Base-by-base conservation (phyloP, 2,113 vertebrate species). In the Syrrhaptes paradoxus region DNA sequence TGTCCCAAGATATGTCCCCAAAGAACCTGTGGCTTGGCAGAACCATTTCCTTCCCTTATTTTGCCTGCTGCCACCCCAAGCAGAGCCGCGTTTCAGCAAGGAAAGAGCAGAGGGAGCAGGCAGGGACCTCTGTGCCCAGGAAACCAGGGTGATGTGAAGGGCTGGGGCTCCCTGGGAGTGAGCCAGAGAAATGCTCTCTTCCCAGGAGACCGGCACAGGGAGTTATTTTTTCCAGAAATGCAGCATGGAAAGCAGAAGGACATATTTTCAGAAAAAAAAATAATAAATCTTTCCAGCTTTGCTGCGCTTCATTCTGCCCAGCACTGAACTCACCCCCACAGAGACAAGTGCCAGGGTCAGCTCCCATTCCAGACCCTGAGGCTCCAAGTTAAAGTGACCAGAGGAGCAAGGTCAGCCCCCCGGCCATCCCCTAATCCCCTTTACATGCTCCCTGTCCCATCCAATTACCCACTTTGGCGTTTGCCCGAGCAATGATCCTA, bases 401-500 rank as follows among this genome's bases (percentile, higher is more conserved):
- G 59, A 75, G 34, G 67, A 79, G 43, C 0, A 1, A 58, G 59
- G 68, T 77, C 85, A 65, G 71, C 80, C 28, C 1, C 6, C 18
- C 54, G 11, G 32, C 2, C 29, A 91, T 68, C 63, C 63, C 55
- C 32, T 86, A 86, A 93, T 91, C 92, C 72, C 63, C 52, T 93
- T 77, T 74, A 62, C 85, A 74, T 25, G 61, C 85, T 57, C 75
- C 55, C 38, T 85, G 85, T 95, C 95, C 95, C 92, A 92, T 84
- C 85, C 85, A 57, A 86, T 95, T 89, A 90, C 43, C 45, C 4
- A 1, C 74, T 45, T 17, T 62, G 32, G 48, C 1, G 1, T 36
- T 41, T 36, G 43, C 63, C 74, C 2, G 1, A 59, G 59, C 67
- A 34, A 0, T 1, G 4, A 65, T 32, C 34, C 1, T 2, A 29